phyloP scores from a whole-genome alignment of 2,888 invertebrate species.

The Linhomoeus sp. region DNA sequence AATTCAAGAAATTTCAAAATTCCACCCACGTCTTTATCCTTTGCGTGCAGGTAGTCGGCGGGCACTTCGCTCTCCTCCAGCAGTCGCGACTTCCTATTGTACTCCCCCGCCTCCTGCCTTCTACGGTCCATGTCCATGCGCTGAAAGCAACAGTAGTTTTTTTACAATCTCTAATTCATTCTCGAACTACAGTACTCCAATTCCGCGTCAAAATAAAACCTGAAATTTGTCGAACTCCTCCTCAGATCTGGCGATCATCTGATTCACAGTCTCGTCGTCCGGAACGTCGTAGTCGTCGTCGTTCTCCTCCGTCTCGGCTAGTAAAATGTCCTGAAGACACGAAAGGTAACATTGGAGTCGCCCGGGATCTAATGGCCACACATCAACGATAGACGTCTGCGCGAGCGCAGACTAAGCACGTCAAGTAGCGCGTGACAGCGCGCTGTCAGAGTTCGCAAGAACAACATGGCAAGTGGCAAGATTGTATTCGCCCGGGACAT shows the following conservation, averaged over 20 bases:
- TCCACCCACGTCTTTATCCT: not conserved
- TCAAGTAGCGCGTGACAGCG: no score
- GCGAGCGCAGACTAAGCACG: no score
- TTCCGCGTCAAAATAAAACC: slow-evolving; percentile 26
- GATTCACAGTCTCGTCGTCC: slow-evolving; percentile 94
- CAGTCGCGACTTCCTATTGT: slow-evolving; percentile 55
- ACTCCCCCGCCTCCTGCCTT: slow-evolving; percentile 41
- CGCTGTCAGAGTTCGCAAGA: no score
- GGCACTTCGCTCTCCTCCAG: slow-evolving; percentile 86
- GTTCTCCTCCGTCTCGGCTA: slow-evolving; percentile 31
- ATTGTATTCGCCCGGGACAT: no score
- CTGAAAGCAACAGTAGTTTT: slow-evolving; percentile 16
- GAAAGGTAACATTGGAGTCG: no score
- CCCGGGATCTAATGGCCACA: no score
- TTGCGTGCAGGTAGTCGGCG: slow-evolving; percentile 47
- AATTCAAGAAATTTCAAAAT: no score
- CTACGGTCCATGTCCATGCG: slow-evolving; percentile 74
- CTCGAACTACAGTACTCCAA: no score
- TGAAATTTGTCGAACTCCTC: slow-evolving; percentile 82
- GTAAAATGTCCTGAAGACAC: slow-evolving; percentile 26
- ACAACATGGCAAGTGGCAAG: no score
- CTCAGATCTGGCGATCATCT: slow-evolving; percentile 90
- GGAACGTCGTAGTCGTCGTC: slow-evolving; percentile 79
- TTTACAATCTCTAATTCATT: not conserved
- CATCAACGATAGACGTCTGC: no score